Evolutionary conservation across 1,140 invertebrate species (phyloP).

Genomic region (Atta texana): DNA sequence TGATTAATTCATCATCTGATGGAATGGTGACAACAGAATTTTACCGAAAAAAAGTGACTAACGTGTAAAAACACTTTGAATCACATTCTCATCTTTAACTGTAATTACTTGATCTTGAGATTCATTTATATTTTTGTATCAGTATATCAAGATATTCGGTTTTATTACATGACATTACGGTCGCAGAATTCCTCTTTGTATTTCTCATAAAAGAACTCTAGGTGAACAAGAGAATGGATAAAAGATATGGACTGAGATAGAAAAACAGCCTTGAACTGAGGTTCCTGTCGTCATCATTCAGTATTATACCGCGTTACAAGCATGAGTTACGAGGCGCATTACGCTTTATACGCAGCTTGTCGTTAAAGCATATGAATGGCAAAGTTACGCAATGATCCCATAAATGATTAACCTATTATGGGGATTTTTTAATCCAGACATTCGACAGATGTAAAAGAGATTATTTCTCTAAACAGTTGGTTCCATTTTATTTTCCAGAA

Average conservation of each 20-base stretch:
- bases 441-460: neutral
- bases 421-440: neutral
- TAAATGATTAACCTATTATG: neutral
- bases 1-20: constrained; percentile 28
- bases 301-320: constrained; percentile 67
- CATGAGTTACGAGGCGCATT: constrained; percentile 61
- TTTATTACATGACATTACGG: neutral
- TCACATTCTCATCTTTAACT: neutral
- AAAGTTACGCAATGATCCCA: neutral
- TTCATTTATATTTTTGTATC: neutral
- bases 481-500: neutral
- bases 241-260: constrained; percentile 51
- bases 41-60: neutral
- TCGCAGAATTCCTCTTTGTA: neutral
- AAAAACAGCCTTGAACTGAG: constrained; percentile 77
- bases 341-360: constrained; percentile 47
- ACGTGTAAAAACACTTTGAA: neutral
- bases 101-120: neutral
- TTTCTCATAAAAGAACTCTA: neutral
- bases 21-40: neutral
- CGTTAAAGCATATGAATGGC: constrained; percentile 7
- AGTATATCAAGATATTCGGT: neutral
- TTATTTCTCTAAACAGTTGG: neutral
- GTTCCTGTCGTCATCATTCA: constrained; percentile 70
- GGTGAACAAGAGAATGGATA: constrained; percentile 12